Evolutionary conservation across 2,113 vertebrate species (phyloP).

Genomic region (Notechis scutatus): DNA sequence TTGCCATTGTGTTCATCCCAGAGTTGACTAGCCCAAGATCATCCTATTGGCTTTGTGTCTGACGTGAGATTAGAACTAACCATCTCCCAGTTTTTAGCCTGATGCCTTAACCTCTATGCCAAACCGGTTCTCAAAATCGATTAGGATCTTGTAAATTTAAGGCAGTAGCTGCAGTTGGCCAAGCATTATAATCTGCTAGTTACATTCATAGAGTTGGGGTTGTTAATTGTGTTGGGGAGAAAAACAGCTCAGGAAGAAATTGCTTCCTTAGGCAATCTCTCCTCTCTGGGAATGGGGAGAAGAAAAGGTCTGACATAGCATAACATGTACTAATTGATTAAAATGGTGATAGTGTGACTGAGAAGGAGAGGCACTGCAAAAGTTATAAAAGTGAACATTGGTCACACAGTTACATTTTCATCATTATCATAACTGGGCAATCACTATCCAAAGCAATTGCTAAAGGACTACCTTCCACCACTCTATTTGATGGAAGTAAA

Average conservation of each 20-base stretch:
- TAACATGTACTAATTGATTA: background rate
- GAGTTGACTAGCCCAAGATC: no score
- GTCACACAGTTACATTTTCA: background rate
- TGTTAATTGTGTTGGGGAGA: no score
- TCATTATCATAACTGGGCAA: background rate
- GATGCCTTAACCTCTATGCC: no score
- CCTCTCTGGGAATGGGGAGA: background rate
- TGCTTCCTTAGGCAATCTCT: no score
- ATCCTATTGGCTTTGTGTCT: no score
- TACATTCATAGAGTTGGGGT: no score
- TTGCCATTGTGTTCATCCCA: no score
- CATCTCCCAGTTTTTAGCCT: no score
- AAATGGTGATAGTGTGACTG: background rate
- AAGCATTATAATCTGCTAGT: background rate
- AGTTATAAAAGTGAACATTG: background rate
- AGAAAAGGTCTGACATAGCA: background rate
- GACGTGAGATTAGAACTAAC: no score
- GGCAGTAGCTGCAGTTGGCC: background rate
- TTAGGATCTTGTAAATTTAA: background rate
- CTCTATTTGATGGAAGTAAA: background rate
- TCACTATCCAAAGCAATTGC: background rate
- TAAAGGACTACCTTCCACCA: background rate
- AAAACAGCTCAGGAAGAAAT: no score
- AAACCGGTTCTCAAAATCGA: background rate
- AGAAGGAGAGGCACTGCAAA: background rate